phyloP scores from a whole-genome alignment of 2,888 invertebrate species.

The Oxytorus armatus region DNA sequence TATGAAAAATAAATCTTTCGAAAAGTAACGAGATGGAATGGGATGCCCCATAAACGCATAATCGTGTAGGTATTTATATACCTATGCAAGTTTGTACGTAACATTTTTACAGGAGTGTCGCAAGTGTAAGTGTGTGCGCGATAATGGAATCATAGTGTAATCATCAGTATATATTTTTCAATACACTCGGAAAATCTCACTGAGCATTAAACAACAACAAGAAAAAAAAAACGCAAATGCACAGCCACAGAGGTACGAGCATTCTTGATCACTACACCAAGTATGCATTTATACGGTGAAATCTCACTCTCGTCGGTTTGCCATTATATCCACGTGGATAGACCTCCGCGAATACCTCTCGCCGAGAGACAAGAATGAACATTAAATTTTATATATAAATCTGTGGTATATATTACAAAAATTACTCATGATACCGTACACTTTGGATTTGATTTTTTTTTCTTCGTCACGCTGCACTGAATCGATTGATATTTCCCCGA shows the following conservation, averaged over 20 bases:
- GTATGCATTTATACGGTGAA: constrained; percentile 34
- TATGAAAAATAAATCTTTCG: not conserved
- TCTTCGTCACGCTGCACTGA: constrained; percentile 10
- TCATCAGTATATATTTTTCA: constrained; percentile 28
- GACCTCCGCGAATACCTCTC: not conserved
- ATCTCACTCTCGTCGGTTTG: constrained; percentile 47
- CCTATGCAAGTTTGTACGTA: constrained; percentile 10
- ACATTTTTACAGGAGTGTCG: constrained; percentile 21
- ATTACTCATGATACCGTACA: not conserved
- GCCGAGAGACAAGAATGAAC: not conserved
- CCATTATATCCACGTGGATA: constrained; percentile 28
- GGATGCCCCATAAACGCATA: constrained; percentile 1
- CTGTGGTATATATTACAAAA: not conserved
- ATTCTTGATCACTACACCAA: constrained; percentile 9
- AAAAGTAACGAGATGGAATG: not conserved
- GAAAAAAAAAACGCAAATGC: not conserved
- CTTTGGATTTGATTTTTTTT: constrained; percentile 17
- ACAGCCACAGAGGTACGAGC: constrained; percentile 21
- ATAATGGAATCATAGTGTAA: constrained; percentile 47
- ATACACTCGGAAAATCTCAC: constrained; percentile 30
- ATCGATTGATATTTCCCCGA: constrained; percentile 16
- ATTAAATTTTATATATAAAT: not conserved
- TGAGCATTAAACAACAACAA: constrained; percentile 10
- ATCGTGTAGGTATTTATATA: not conserved
- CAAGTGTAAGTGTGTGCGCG: constrained; percentile 29